Base-by-base conservation (phyloP, 2,888 invertebrate genomes). In the Apocheima hispidaria region DNA sequence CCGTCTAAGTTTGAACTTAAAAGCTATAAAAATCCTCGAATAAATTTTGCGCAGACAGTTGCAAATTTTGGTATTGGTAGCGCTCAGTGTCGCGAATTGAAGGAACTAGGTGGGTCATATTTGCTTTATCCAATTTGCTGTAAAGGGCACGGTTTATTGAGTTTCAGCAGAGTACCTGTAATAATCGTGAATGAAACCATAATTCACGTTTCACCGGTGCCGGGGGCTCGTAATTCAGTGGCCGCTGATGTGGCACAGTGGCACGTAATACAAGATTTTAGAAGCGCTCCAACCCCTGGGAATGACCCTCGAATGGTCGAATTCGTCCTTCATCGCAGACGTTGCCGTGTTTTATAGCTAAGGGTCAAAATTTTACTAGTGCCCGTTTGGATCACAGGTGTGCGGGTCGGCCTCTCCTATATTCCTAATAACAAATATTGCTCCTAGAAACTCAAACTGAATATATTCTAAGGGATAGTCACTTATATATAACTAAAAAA, bases 231-330 rank as follows among this genome's bases (percentile, higher is more conserved):
- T 87, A 85, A 85, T 82, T 82, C 78, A 78, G 81, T 79, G 84
- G 83, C 77, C 81, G 83, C 79, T 82, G 83, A 80, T 85, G 84
- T 83, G 82, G 82, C 81, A 83, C 82, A 83, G 82, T 83, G 82
- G 82, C 81, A 83, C 82, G 84, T 87, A 83, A 84, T 82, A 82
- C 79, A 78, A 80, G 83, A 82, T 83, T 84, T 84, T 82, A 84
- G 83, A 77, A 75, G 80, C 79, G 66, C 73, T 67, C 65, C 63
- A 75, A 77, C 86, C 81, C 78, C 64, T 58, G 84, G 83, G 85
- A 84, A 80, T 78, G 81, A 81, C 82, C 83, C 82, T 77, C 77
- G 79, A 81, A 82, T 79, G 80, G 81, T 81, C 81, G 79, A 79
- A 80, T 82, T 78, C 79, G 82, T 81, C 86, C 86, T 83, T 83